A percentile compares a stretch with the other conserved stretches of the same genome.
Conservation (phyloP, 2,113 vertebrate species). For the human region GRCh38 chr2:114123001-114123500, state of each 20-base stretch:
- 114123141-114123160: conserved; percentile 61
- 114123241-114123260: background rate
- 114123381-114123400: background rate
- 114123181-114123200: background rate
- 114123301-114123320: background rate
- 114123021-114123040: background rate
- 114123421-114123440: conserved; percentile 11
- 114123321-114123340: rapidly evolving
- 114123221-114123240: conserved; percentile 29
- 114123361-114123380: background rate
- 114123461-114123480: background rate
- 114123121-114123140: conserved; percentile 39
- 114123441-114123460: background rate
- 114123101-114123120: conserved; percentile 36
- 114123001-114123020: conserved; percentile 45
- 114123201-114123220: background rate
- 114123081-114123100: conserved; percentile 57
- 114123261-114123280: background rate
- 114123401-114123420: background rate
- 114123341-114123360: background rate
- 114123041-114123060: conserved; percentile 21
- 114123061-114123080: conserved; percentile 6
- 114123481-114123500: background rate
- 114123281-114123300: background rate
- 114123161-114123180: conserved; percentile 49